Evolutionary conservation across 1,140 invertebrate genomes (phyloP).

Genomic region (Frieseomelitta varia): DNA sequence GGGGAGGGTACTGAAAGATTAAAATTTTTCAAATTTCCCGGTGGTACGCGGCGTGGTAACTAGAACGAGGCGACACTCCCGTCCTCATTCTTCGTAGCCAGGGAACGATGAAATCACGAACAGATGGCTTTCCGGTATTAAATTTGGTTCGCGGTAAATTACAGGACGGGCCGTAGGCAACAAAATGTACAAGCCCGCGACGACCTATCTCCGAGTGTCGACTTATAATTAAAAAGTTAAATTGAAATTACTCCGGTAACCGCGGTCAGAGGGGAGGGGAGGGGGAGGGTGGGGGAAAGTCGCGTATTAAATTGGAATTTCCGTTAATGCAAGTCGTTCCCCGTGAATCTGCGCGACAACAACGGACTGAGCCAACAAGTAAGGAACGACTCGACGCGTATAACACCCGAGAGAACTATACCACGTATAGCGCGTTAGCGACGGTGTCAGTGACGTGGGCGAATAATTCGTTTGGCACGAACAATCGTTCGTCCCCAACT

Average conservation of each 20-base stretch:
- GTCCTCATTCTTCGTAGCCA: background rate
- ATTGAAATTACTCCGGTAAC: conserved; percentile 62
- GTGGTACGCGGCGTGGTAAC: conserved; percentile 14
- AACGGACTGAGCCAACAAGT: background rate
- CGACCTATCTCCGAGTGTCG: conserved; percentile 55
- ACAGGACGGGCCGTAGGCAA: conserved; percentile 48
- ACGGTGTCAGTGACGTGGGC: no score
- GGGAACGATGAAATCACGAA: conserved; percentile 49
- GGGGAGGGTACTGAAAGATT: background rate
- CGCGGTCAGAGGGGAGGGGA: background rate
- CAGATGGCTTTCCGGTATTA: conserved; percentile 59
- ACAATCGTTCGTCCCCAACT: no score
- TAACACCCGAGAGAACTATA: no score
- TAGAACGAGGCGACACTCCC: background rate
- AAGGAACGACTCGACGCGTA: background rate
- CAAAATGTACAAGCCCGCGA: conserved; percentile 51
- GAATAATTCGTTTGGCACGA: no score
- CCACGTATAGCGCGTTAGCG: no score
- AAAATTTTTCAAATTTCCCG: conserved; percentile 41
- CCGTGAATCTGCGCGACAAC: conserved; percentile 10
- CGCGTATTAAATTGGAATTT: conserved; percentile 58
- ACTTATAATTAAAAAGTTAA: conserved; percentile 69
- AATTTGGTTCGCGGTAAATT: conserved; percentile 65
- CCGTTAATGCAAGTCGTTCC: conserved; percentile 34
- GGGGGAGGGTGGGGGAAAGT: no score